Evolutionary conservation across 1,140 invertebrate genomes (phyloP).

Genomic region (Drosophila punjabiensis): DNA sequence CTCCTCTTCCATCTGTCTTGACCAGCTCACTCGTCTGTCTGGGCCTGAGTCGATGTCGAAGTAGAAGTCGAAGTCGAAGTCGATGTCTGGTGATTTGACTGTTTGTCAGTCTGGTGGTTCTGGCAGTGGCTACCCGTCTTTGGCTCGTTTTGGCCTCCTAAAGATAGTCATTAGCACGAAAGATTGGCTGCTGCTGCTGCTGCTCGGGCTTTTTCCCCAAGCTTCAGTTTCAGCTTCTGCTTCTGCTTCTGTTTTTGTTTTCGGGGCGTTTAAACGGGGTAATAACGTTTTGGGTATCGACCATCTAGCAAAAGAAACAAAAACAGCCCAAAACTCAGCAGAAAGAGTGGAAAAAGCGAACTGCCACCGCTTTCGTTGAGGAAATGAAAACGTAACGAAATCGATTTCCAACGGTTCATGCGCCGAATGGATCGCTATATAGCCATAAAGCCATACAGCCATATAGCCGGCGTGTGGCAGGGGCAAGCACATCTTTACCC

Average conservation of each 20-base stretch:
- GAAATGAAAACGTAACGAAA: conserved; percentile 83
- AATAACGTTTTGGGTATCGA: conserved; percentile 71
- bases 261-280: conserved; percentile 67
- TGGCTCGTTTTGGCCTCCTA: conserved; percentile 52
- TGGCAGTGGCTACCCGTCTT: conserved; percentile 65
- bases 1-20: conserved; percentile 8
- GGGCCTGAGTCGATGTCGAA: conserved; percentile 8
- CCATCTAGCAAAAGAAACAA: conserved; percentile 9
- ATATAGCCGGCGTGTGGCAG: conserved; percentile 67
- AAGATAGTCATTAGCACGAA: conserved; percentile 81
- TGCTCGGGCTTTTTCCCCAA: conserved; percentile 12
- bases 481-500: conserved; percentile 30
- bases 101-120: conserved; percentile 57
- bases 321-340: conserved; percentile 17
- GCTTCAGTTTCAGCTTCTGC: conserved; percentile 16
- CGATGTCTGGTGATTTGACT: conserved; percentile 51
- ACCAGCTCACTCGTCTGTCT: neutral
- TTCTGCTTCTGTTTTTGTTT: conserved; percentile 62
- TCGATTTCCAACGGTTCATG: conserved; percentile 74
- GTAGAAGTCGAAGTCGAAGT: conserved; percentile 6
- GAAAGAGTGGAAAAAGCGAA: conserved; percentile 37
- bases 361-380: conserved; percentile 71
- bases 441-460: conserved; percentile 26
- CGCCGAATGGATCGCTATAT: conserved; percentile 52
- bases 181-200: conserved; percentile 53